phyloP scores from a whole-genome alignment of 1,140 invertebrate genomes.

The Drosophila kanapiae region DNA sequence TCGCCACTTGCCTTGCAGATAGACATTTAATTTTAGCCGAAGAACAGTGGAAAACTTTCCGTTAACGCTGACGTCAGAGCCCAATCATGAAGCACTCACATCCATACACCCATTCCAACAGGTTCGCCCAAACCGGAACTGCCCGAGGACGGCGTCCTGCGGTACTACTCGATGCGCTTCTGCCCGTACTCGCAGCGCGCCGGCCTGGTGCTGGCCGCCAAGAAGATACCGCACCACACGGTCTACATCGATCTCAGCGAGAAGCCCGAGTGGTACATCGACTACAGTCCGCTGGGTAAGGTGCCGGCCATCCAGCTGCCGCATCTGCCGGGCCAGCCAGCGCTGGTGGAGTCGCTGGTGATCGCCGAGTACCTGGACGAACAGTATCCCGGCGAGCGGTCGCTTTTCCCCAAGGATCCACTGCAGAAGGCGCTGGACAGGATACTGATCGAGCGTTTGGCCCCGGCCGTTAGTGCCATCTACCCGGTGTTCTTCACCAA shows the following conservation, averaged over 20 bases:
- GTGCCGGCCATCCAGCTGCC: conserved; percentile 92
- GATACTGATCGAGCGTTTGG: conserved; percentile 90
- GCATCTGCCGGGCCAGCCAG: conserved; percentile 86
- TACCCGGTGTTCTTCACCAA: conserved; percentile 71
- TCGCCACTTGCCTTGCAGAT: conserved; percentile 8
- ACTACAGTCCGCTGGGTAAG: conserved; percentile 90
- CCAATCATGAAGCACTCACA: conserved; percentile 20
- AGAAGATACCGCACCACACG: conserved; percentile 93
- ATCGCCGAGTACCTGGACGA: conserved; percentile 95
- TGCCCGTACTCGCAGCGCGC: conserved; percentile 95
- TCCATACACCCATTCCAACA: conserved; percentile 68
- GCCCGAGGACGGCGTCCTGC: conserved; percentile 88
- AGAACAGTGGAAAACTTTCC: conserved; percentile 28
- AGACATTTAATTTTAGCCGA: conserved; percentile 26
- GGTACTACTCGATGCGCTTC: conserved; percentile 95
- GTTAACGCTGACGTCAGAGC: conserved; percentile 50
- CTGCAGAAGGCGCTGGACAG: conserved; percentile 92
- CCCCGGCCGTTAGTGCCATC: conserved; percentile 57
- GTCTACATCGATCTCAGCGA: conserved; percentile 93
- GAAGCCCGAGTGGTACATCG: conserved; percentile 93
- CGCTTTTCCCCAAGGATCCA: conserved; percentile 90
- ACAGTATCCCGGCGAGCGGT: conserved; percentile 88
- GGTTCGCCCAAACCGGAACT: conserved; percentile 88
- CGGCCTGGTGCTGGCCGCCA: conserved; percentile 92
- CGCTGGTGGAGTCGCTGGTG: conserved; percentile 93